Conservation (phyloP, 2,113 vertebrate species). For the Perccottus glenii region DNA sequence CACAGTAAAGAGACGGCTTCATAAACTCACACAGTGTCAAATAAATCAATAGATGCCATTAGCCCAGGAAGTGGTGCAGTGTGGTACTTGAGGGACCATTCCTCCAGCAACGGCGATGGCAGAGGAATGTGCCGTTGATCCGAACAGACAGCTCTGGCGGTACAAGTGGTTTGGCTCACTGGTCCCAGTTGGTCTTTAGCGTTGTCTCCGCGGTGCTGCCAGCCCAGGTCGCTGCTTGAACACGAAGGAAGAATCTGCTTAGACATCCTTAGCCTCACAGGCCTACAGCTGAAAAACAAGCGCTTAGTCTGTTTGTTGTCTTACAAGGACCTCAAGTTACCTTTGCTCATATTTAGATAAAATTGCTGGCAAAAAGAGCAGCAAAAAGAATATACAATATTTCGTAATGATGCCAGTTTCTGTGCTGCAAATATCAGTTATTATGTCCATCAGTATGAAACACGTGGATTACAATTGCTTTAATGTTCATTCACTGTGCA, state of each 20-base stretch:
- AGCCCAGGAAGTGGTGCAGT: conserved; percentile 67
- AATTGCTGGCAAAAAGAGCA: neutral
- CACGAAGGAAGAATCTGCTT: conserved; percentile 35
- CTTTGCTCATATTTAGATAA: conserved; percentile 1
- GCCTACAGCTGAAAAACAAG: conserved; percentile 30
- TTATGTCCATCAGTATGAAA: neutral
- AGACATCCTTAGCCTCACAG: conserved; percentile 29
- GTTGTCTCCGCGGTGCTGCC: conserved; percentile 49
- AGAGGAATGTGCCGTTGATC: conserved; percentile 58
- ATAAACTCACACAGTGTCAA: conserved; percentile 75
- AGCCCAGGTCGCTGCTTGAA: conserved; percentile 36
- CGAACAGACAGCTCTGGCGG: conserved; percentile 61
- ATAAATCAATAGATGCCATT: conserved; percentile 77
- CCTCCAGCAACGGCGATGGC: conserved; percentile 46
- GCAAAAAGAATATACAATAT: neutral
- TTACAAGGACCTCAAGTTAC: conserved; percentile 1
- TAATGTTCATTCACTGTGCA: neutral
- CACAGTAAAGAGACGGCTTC: conserved; percentile 68
- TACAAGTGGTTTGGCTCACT: conserved; percentile 66
- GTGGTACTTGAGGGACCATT: conserved; percentile 63
- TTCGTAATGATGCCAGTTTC: neutral
- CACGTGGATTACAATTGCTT: neutral
- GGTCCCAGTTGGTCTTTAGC: conserved; percentile 60
- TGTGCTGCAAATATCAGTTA: neutral
- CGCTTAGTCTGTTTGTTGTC: conserved; percentile 17